phyloP scores from a whole-genome alignment of 2,888 invertebrate genomes.

The Troides helena region DNA sequence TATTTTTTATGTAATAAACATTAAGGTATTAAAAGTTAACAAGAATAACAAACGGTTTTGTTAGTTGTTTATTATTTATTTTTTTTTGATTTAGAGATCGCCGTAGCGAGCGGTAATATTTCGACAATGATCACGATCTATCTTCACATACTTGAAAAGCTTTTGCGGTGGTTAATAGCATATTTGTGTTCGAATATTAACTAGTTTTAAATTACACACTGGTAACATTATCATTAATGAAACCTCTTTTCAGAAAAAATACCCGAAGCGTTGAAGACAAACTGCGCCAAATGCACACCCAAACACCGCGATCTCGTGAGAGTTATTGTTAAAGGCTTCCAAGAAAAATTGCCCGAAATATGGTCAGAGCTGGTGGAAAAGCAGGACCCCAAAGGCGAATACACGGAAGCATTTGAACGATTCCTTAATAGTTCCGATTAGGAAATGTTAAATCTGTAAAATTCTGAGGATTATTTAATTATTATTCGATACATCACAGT shows the following conservation, averaged over 20 bases:
- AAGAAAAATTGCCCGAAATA: slow-evolving; percentile 81
- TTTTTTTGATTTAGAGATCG: too few species aligned
- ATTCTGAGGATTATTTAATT: slow-evolving; percentile 8
- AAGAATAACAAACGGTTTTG: neutral
- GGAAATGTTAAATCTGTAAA: slow-evolving; percentile 20
- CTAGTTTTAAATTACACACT: neutral
- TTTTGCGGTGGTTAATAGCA: too few species aligned
- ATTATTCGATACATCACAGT: slow-evolving; percentile 16
- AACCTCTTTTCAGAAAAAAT: slow-evolving; percentile 49
- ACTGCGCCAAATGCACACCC: slow-evolving; percentile 83
- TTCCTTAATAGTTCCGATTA: slow-evolving; percentile 55
- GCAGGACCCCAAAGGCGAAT: slow-evolving; percentile 84
- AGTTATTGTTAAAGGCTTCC: slow-evolving; percentile 82
- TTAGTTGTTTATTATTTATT: neutral
- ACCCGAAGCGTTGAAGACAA: slow-evolving; percentile 63
- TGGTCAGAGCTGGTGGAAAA: slow-evolving; percentile 83
- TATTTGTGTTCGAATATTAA: neutral
- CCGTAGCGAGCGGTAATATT: too few species aligned
- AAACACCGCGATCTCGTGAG: slow-evolving; percentile 80
- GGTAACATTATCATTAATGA: neutral
- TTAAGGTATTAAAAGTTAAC: neutral
- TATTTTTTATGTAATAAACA: neutral
- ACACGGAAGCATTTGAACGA: slow-evolving; percentile 79
- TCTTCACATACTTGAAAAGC: too few species aligned
- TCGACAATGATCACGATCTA: too few species aligned